A percentile compares a stretch with the other conserved stretches of the same genome.
phyloP scores from a whole-genome alignment of 2,113 vertebrate genomes.

The Neolamprologus toae region DNA sequence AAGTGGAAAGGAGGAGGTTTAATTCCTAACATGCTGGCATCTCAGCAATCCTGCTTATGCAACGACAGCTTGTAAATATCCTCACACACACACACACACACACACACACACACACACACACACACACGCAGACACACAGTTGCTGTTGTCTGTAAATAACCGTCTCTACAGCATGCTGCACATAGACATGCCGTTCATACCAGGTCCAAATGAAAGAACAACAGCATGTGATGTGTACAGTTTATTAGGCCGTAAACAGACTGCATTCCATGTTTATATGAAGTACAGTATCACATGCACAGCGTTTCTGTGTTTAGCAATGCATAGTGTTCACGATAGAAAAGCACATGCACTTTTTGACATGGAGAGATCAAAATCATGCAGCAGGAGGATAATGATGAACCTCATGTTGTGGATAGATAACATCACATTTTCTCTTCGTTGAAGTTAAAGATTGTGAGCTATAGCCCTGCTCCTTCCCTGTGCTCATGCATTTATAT shows the following conservation, averaged over 20 bases:
- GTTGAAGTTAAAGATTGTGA: background rate
- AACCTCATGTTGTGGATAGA: background rate
- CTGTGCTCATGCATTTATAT: rapidly evolving
- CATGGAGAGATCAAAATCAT: background rate
- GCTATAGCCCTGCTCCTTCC: background rate
- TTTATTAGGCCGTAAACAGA: background rate
- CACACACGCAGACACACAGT: background rate
- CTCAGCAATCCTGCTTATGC: background rate
- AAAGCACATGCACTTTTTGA: background rate
- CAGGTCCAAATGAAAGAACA: background rate
- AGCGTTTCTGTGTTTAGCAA: background rate
- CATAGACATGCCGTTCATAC: background rate
- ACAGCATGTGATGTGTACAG: background rate
- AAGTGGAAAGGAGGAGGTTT: background rate
- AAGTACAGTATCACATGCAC: background rate
- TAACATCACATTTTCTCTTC: background rate
- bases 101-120: background rate
- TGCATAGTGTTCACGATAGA: background rate
- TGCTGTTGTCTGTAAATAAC: conserved; percentile 21
- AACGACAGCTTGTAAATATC: conserved; percentile 12
- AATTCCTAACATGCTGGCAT: background rate
- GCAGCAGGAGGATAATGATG: background rate
- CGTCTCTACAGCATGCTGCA: background rate
- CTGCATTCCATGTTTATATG: background rate
- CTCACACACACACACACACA: background rate